These are phyloP conservation scores for Lasioglossum figueresi DNA, from an alignment of 2,888 invertebrate species.

Conservation along the genomic window DNA sequence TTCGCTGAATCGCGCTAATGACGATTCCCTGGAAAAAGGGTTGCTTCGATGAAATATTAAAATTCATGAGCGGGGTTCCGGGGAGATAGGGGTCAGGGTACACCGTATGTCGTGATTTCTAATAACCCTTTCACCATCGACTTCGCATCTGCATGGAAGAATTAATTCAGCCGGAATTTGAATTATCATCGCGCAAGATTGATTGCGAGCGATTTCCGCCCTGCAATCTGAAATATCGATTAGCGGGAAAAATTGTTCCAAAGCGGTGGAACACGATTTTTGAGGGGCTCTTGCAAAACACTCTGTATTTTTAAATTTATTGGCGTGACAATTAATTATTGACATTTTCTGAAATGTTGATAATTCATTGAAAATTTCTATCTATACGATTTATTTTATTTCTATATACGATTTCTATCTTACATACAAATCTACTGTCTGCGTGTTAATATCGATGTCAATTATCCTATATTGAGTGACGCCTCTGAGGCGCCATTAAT, in stretches of 20 bases:
- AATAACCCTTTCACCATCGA: conserved; percentile 17
- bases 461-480: too few species aligned
- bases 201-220: not conserved
- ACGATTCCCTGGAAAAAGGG: conserved; percentile 63
- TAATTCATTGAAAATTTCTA: too few species aligned
- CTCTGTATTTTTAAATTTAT: not conserved
- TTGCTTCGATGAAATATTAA: conserved; percentile 75
- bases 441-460: too few species aligned
- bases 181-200: conserved; percentile 20
- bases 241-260: not conserved
- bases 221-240: not conserved
- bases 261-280: not conserved
- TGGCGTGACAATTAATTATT: not conserved
- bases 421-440: too few species aligned
- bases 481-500: too few species aligned
- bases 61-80: conserved; percentile 74
- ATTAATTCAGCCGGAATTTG: conserved; percentile 45
- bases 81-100: not conserved
- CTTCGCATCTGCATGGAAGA: conserved; percentile 13
- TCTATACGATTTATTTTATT: too few species aligned
- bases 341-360: too few species aligned
- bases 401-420: too few species aligned
- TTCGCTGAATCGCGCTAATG: conserved; percentile 68
- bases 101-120: conserved; percentile 47
- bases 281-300: not conserved